Evolutionary conservation across 2,797 vertebrate genomes (phyloP), one percentile per base, ranked within the genome.

Genomic region (Sebastes kiyomatsui): DNA sequence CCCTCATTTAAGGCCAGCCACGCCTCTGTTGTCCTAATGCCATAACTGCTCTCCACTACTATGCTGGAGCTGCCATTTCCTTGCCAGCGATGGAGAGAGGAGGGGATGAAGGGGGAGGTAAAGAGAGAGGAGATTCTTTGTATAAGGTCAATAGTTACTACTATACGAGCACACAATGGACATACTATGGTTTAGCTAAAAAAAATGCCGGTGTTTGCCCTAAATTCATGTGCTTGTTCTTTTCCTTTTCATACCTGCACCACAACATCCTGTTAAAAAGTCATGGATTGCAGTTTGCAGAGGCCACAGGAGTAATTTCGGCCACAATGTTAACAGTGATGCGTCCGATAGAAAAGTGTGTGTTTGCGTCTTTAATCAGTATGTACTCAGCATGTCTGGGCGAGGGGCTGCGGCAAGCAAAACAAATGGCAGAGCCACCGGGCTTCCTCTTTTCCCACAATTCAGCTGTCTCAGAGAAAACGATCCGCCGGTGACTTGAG

Each of bases 401-500:
- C 72, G 67, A 83, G 75, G 80, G 79, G 79, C 75, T 49, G 76
- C 54, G 14, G 75, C 55, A 87, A 85, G 84, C 66, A 79, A 89
- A 94, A 91, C 94, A 94, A 93, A 94, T 92, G 91, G 93, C 83
- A 89, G 84, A 88, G 79, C 75, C 80, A 80, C 79, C 35, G 18
- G 20, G 70, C 67, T 87, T 89, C 88, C 91, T 90, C 83, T 56
- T 90, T 90, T 87, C 90, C 88, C 90, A 93, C 91, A 92, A 90
- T 93, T 92, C 90, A 94, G 91, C 89, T 93, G 90, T 90, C 90
- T 92, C 85, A 74, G 80, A 87, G 75, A 88, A 91, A 93, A 92
- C 74, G 84, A 84, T 88, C 89, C 72, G 56, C 80, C 56, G n/a
- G 86, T 90, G 90, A 94, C 90, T 46, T 58, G 82, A 89, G 93